These are phyloP conservation scores for Tinea semifulvella DNA, from an alignment of 2,888 invertebrate species.

Conservation along the genomic window DNA sequence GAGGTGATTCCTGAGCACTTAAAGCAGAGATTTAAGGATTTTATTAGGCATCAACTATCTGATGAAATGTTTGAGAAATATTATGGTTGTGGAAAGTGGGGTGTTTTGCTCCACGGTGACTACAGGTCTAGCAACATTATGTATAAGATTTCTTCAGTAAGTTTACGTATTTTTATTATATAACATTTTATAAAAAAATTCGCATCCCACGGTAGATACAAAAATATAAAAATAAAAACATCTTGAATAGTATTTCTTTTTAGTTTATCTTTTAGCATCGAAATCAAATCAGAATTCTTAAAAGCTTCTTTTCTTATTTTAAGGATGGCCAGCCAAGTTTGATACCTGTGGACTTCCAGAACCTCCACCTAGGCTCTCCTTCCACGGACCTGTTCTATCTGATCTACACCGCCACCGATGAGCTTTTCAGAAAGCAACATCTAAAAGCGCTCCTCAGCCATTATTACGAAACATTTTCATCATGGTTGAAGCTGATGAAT, in stretches of 20 bases:
- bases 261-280: no score
- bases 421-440: conserved; percentile 8
- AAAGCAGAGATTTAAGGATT: conserved; percentile 22
- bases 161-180: no score
- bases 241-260: no score
- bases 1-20: conserved; percentile 25
- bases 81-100: conserved; percentile 22
- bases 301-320: no score
- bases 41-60: conserved; percentile 20
- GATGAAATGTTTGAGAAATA: conserved; percentile 21
- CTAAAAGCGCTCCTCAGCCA: neutral
- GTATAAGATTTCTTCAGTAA: conserved; percentile 22
- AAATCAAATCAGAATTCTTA: no score
- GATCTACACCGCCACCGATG: conserved; percentile 13
- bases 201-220: no score
- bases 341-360: conserved; percentile 13
- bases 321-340: conserved; percentile 7
- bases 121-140: conserved; percentile 32
- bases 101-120: conserved; percentile 31
- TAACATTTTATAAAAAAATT: no score
- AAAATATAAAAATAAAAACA: no score
- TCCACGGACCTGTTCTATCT: conserved; percentile 11
- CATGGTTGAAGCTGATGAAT: neutral
- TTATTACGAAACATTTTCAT: conserved; percentile 10
- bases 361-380: conserved; percentile 5